A percentile compares a stretch with the other conserved stretches of the same genome.
These are phyloP conservation scores for Heliconius hermathena DNA, from an alignment of 1,140 invertebrate species.

Conservation along the genomic window DNA sequence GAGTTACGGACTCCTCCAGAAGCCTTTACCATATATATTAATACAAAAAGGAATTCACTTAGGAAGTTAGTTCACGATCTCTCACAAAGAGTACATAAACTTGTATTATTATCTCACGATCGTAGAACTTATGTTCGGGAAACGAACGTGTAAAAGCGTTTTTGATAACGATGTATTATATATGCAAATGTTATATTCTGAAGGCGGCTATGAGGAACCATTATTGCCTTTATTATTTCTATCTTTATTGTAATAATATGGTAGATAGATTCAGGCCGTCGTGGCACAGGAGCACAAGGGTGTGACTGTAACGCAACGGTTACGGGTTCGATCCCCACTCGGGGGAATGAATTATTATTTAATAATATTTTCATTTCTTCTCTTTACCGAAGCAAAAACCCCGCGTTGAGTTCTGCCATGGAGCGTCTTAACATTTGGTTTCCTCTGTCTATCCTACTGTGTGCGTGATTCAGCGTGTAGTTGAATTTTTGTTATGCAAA, in stretches of 20 bases:
- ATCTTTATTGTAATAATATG: background rate
- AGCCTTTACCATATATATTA: conserved; percentile 39
- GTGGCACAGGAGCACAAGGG: too few species aligned
- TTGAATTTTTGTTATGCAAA: background rate
- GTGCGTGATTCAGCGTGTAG: too few species aligned
- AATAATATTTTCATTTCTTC: too few species aligned
- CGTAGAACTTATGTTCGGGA: conserved; percentile 25
- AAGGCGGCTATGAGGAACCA: background rate
- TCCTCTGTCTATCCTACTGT: too few species aligned
- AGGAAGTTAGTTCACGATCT: conserved; percentile 35
- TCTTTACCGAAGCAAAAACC: too few species aligned
- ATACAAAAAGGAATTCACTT: conserved; percentile 41
- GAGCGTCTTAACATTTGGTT: too few species aligned
- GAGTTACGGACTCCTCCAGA: conserved; percentile 35
- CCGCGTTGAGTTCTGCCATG: too few species aligned
- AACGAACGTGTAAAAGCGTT: conserved; percentile 23
- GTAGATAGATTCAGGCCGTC: background rate
- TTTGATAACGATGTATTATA: conserved; percentile 26
- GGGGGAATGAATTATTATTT: background rate
- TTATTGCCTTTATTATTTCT: conserved; percentile 1
- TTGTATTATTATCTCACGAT: conserved; percentile 21
- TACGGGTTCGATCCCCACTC: too few species aligned
- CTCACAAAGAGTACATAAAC: conserved; percentile 29
- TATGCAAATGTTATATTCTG: conserved; percentile 18
- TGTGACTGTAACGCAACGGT: too few species aligned